Conservation (phyloP, 92 coral and sea anemone species). For the Blastomussa wellsi region DNA sequence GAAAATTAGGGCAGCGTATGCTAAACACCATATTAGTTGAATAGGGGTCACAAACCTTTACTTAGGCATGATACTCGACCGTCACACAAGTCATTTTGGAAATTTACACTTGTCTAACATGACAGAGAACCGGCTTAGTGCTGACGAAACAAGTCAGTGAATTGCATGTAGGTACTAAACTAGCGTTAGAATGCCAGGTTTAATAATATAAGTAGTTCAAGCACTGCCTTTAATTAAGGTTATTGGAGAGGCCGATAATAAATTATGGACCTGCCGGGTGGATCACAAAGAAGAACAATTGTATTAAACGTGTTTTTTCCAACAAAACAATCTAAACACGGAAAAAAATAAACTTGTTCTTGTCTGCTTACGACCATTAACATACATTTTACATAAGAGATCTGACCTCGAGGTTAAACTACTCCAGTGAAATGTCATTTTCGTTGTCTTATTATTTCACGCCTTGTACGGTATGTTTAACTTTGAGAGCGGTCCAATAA, state of each 20-base stretch:
- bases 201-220: constrained; percentile 81
- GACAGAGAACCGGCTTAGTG: constrained; percentile 22
- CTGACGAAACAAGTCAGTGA: not conserved
- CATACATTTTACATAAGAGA: constrained; percentile 54
- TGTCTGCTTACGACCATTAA: constrained; percentile 10
- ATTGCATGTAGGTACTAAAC: constrained; percentile 71
- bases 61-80: constrained; percentile 36
- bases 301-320: constrained; percentile 48
- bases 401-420: constrained; percentile 70
- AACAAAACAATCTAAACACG: constrained; percentile 38
- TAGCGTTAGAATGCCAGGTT: constrained; percentile 79
- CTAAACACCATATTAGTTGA: constrained; percentile 17
- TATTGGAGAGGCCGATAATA: constrained; percentile 72
- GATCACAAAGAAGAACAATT: constrained; percentile 71
- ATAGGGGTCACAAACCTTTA: constrained; percentile 65
- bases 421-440: constrained; percentile 64
- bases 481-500: constrained; percentile 75
- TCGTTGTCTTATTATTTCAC: constrained; percentile 83
- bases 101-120: constrained; percentile 64
- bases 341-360: not conserved
- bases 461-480: constrained; percentile 80
- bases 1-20: constrained; percentile 58
- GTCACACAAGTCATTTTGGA: constrained; percentile 77
- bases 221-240: constrained; percentile 82
- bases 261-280: constrained; percentile 59